phyloP scores from a whole-genome alignment of 2,888 invertebrate genomes.

The Eupeodes latifasciatus region DNA sequence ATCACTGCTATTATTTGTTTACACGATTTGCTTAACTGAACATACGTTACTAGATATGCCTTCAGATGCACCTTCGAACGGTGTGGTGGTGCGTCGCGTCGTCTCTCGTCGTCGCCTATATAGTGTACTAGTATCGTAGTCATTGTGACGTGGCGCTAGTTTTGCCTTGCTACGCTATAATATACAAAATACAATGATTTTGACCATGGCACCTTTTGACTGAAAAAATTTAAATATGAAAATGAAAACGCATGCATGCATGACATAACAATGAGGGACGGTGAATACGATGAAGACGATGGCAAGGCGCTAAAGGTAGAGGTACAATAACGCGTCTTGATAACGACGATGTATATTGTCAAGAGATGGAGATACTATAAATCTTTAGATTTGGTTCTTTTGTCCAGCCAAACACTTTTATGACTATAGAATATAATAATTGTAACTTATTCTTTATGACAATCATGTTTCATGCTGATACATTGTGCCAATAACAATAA shows the following conservation, averaged over 20 bases:
- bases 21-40: slow-evolving; percentile 55
- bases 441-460: slow-evolving; percentile 50
- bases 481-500: slow-evolving; percentile 43
- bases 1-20: slow-evolving; percentile 41
- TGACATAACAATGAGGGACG: too few species aligned
- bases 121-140: too few species aligned
- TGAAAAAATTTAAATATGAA: slow-evolving; percentile 40
- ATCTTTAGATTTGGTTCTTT: slow-evolving; percentile 39
- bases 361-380: not conserved
- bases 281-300: not conserved
- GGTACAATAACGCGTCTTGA: slow-evolving; percentile 46
- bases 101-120: too few species aligned
- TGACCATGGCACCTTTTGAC: slow-evolving; percentile 58
- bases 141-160: not conserved
- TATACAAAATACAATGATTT: slow-evolving; percentile 22
- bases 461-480: slow-evolving; percentile 26
- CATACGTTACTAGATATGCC: not conserved
- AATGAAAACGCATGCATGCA: slow-evolving; percentile 15
- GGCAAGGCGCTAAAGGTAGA: slow-evolving; percentile 36
- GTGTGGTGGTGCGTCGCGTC: not conserved
- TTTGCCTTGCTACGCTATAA: too few species aligned
- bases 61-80: not conserved
- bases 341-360: slow-evolving; percentile 17
- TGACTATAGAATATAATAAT: not conserved
- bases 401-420: slow-evolving; percentile 17